Base-by-base conservation (phyloP, 2,113 vertebrate genomes). In the Lepus europaeus region DNA sequence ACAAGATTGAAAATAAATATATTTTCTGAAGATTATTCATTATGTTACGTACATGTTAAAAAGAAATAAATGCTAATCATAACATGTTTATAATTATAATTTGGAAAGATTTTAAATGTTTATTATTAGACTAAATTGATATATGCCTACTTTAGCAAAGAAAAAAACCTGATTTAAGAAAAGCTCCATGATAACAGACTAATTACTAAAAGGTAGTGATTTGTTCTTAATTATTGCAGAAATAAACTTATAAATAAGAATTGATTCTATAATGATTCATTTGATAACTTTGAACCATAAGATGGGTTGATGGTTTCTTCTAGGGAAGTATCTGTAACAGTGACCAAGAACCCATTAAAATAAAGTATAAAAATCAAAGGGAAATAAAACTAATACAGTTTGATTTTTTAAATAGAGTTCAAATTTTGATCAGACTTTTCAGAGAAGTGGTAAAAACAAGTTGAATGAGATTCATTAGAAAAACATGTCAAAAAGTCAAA, bases 351-450 rank as follows among this genome's bases (percentile, higher is more conserved):
- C 27, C 27, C 0, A 53, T 45, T 86, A 68, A 96, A 69, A 92
- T 36, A 68, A 91, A 76, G 14, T 76, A 53, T 83, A 19, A 64
- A 74, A 91, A 85, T 29, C 53, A 4, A 84, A 59, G 33, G 10
- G 36, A 81, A 83, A 68, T 66, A 90, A 88, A 94, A 56, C 56
- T n/a, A 29, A 76, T 16, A 78, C 33, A 72, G 61, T 88, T 87
- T 88, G 78, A 88, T 91, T 61, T 84, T 79, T 96, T 80, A 6
- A 51, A 13, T 6, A 73, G 33, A 59, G 72, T 85, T 87, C 39
- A 78, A 78, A 91, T 76, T 53, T 81, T 78, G 59, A 73, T 76
- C 22, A 61, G 33, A 36, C 5, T 25, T 23, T 45, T 74, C 39
- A 82, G 3, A 76, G 25, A 84, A 78, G 9, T 88, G n/a, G 13